Evolutionary conservation across 2,888 invertebrate genomes (phyloP), one percentile per base, ranked within the genome.

Genomic region (Drosophila hamatofila): DNA sequence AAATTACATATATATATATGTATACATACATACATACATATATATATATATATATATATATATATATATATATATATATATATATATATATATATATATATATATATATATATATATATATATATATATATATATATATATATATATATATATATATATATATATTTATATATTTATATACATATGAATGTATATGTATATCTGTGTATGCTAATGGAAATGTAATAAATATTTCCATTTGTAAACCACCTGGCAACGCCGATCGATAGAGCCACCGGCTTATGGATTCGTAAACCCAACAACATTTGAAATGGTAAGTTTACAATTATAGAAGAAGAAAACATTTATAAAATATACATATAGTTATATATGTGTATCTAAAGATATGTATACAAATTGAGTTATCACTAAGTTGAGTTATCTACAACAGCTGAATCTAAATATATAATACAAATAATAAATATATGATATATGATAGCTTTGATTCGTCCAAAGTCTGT

Each of bases 221-320:
- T 65, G 41, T 42, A 49, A 56, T 41, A 35, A 49, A 67, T 27
- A 54, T 69, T 35, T 68, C 37, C 23, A 48, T 54, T 54, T 41
- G 52, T 46, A n/a, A 61, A 41, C 42, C 49, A 62, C 21, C 56
- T 72, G 64, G 42, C 74, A 55, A 69, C 44, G 33, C 54, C 51
- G 30, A 18, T 12, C 9, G 21, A 60, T 37, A 60, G 35, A 60
- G 60, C 25, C 46, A 18, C 12, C 39, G 64, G 12, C 48, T 25
- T 63, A 35, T 63, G 71, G 74, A 71, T 71, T 73, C 74, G 25
- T 57, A 35, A 14, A 35, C 18, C 51, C 51, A 60, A 41, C 72
- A 51, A 56, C 27, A 62, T 72, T 35, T 27, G 4, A 16, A 16
- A 55, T 51, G 68, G 72, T 72, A 59, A 75, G 72, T 55, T 14